Percentiles rank a stretch among this genome's conserved stretches.
Conservation (phyloP, 2,113 vertebrate genomes). For the Marcusenius ussheri region DNA sequence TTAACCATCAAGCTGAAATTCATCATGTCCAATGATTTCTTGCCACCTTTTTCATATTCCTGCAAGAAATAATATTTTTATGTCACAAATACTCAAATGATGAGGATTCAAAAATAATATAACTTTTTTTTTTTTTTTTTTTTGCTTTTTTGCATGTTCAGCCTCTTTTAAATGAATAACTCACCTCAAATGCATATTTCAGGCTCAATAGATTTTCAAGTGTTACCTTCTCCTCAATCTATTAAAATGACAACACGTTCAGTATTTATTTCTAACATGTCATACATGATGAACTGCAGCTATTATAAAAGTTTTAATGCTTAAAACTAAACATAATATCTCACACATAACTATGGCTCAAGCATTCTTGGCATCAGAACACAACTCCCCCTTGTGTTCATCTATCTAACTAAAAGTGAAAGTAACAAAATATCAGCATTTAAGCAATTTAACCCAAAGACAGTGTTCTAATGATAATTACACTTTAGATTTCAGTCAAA, state of each 20-base stretch:
- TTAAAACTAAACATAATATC: not conserved
- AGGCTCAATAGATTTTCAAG: constrained; percentile 56
- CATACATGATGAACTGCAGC: not conserved
- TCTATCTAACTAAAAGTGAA: not conserved
- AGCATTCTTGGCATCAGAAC: not conserved
- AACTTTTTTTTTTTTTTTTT: not conserved
- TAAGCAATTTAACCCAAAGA: not conserved
- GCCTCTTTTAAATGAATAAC: not conserved
- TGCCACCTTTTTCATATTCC: constrained; percentile 53
- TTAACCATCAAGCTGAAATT: constrained; percentile 56
- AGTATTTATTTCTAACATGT: not conserved
- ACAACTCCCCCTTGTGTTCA: constrained; percentile 14
- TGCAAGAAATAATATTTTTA: constrained; percentile 28
- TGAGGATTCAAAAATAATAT: not conserved
- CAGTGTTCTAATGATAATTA: not conserved
- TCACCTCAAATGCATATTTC: constrained; percentile 62
- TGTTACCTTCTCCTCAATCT: constrained; percentile 58
- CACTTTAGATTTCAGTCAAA: not conserved
- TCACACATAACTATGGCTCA: not conserved
- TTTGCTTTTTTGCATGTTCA: not conserved
- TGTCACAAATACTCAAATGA: not conserved
- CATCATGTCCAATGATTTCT: constrained; percentile 44
- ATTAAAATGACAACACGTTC: constrained; percentile 24
- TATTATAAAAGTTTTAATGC: not conserved
- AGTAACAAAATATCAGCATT: not conserved